Conservation (phyloP, 1,140 invertebrate species). For the Palaemon carinicauda region DNA sequence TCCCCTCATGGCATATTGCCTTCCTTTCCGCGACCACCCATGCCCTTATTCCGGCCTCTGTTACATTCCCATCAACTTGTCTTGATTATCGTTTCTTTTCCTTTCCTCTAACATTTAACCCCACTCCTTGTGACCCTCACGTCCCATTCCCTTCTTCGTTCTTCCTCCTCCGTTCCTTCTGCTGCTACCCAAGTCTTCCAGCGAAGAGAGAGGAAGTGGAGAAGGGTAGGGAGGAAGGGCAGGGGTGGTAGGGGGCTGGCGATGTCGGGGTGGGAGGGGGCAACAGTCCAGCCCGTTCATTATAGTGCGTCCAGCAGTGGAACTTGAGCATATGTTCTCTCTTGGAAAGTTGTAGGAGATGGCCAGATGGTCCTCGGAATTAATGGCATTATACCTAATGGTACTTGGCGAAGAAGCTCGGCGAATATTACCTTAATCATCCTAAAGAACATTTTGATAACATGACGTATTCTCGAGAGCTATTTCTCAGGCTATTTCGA, state of each 20-base stretch:
- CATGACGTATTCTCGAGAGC: background rate
- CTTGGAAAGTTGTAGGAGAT: slow-evolving; percentile 53
- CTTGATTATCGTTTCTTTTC: too few species aligned
- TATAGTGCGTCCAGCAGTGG: slow-evolving; percentile 49
- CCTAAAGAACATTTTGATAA: background rate
- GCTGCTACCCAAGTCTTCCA: slow-evolving; percentile 27
- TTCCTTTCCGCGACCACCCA: too few species aligned
- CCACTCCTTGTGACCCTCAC: too few species aligned
- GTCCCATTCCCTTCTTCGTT: background rate
- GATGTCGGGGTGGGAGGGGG: background rate
- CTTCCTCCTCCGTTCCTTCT: background rate
- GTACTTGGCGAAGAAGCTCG: slow-evolving; percentile 36
- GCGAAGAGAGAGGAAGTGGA: slow-evolving; percentile 5
- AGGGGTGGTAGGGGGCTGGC: background rate
- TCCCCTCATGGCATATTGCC: too few species aligned
- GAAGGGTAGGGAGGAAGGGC: background rate
- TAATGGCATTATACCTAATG: slow-evolving; percentile 50
- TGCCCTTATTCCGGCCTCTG: too few species aligned
- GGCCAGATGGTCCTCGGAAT: slow-evolving; percentile 53
- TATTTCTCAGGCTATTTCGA: too few species aligned
- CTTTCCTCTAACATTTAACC: too few species aligned
- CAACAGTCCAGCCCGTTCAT: slow-evolving; percentile 37
- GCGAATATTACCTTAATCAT: slow-evolving; percentile 21
- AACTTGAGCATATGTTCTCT: slow-evolving; percentile 55
- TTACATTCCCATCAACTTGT: too few species aligned